A percentile compares a stretch with the other conserved stretches of the same genome.
Conservation (phyloP, 2,888 invertebrate species). For the Belgica antarctica region DNA sequence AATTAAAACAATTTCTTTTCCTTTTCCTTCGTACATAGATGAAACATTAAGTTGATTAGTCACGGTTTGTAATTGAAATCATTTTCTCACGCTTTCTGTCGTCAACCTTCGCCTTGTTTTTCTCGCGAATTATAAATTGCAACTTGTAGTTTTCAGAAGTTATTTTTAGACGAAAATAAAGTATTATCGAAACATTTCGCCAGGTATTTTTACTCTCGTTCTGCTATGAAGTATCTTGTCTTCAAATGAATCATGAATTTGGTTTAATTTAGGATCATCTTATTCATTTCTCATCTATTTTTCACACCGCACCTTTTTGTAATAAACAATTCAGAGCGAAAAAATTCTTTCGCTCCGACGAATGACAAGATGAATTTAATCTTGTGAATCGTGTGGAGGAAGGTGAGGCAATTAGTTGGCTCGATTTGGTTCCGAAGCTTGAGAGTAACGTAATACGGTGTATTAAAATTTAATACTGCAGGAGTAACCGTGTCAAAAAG, state of each 20-base stretch:
- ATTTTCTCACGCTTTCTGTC: neutral
- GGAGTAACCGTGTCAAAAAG: neutral
- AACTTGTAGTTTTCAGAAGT: constrained; percentile 7
- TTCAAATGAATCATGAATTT: constrained; percentile 12
- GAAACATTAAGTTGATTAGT: too few species aligned
- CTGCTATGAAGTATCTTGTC: neutral
- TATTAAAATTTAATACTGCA: neutral
- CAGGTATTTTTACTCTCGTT: neutral
- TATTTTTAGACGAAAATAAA: constrained; percentile 17
- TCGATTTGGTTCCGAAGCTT: neutral
- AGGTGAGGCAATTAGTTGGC: neutral
- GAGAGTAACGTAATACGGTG: neutral
- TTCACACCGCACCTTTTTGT: constrained; percentile 5
- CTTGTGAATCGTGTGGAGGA: neutral
- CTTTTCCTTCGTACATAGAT: too few species aligned
- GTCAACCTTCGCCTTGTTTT: constrained; percentile 2
- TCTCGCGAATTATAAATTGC: constrained; percentile 21
- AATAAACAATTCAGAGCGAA: neutral
- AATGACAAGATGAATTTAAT: neutral
- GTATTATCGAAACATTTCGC: neutral
- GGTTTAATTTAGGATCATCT: constrained; percentile 31
- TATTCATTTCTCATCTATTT: constrained; percentile 10
- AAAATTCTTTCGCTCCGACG: neutral
- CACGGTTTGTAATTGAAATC: constrained; percentile 3
- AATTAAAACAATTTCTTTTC: constrained; percentile 4